A percentile compares a stretch with the other conserved stretches of the same genome.
Conservation (phyloP, 2,113 vertebrate genomes). For the Puntigrus tetrazona region DNA sequence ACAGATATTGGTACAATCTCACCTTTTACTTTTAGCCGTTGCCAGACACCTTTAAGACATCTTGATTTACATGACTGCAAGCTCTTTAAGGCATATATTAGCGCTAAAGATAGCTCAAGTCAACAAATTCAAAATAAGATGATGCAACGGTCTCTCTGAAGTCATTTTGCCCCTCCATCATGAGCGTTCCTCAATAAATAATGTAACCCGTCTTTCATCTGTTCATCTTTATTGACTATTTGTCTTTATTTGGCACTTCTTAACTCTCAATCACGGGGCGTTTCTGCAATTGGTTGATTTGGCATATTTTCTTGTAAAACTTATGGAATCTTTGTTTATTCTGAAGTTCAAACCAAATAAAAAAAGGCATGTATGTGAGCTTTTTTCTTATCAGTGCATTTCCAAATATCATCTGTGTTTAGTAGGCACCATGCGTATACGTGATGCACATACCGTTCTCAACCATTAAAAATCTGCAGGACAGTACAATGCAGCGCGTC, state of each 20-base stretch:
- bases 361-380: background rate
- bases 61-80: background rate
- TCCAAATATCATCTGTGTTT: background rate
- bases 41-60: background rate
- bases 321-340: background rate
- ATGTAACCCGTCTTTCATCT: no score
- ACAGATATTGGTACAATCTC: background rate
- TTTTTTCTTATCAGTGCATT: background rate
- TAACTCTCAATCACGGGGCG: background rate
- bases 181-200: no score
- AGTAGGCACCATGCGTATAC: background rate
- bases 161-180: background rate
- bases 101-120: background rate
- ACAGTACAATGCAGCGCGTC: background rate
- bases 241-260: background rate
- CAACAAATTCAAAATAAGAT: background rate
- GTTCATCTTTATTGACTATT: background rate
- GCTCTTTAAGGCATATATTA: background rate
- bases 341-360: background rate
- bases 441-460: background rate
- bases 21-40: background rate
- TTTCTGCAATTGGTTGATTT: background rate
- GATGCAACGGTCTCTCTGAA: background rate
- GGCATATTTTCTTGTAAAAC: background rate
- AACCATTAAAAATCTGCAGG: background rate